phyloP scores from a whole-genome alignment of 2,888 invertebrate species.

The Lasioglossum oenotherae region DNA sequence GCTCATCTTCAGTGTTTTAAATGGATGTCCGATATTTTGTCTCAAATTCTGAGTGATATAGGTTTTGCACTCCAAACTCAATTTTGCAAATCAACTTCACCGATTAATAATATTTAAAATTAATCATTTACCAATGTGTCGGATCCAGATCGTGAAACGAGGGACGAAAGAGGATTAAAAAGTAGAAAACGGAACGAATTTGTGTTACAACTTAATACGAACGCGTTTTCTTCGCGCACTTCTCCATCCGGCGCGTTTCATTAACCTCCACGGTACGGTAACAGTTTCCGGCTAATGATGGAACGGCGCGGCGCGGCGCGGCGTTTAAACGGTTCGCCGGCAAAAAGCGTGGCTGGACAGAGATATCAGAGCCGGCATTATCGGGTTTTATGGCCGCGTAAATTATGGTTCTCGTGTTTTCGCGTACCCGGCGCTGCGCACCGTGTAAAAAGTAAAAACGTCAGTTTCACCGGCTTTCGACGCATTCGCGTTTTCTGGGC shows the following conservation, averaged over 20 bases:
- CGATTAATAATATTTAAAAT: too few relatives aligned
- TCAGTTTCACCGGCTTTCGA: slow-evolving; percentile 6
- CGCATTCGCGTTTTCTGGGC: slow-evolving; percentile 33
- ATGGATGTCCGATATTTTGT: too few relatives aligned
- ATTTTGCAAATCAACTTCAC: too few relatives aligned
- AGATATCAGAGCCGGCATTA: slow-evolving; percentile 28
- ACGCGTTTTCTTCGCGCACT: not conserved
- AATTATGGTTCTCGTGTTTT: slow-evolving; percentile 32
- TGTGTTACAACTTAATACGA: not conserved
- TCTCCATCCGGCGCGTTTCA: slow-evolving; percentile 17
- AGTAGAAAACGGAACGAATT: too few relatives aligned
- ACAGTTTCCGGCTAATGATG: slow-evolving; percentile 25
- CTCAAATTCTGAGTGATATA: too few relatives aligned
- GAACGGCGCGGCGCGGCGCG: slow-evolving; percentile 6
- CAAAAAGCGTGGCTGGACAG: slow-evolving; percentile 4
- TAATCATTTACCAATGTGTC: too few relatives aligned
- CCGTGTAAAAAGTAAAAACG: not conserved
- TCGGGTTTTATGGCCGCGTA: slow-evolving; percentile 37
- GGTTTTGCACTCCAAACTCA: too few relatives aligned
- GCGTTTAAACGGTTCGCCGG: slow-evolving; percentile 7
- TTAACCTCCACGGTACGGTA: slow-evolving; percentile 17
- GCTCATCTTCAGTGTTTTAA: too few relatives aligned
- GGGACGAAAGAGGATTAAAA: too few relatives aligned
- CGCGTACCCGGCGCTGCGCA: not conserved
- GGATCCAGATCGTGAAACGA: too few relatives aligned